A percentile compares a stretch with the other conserved stretches of the same genome.
phyloP scores from a whole-genome alignment of 2,888 invertebrate genomes.

The Limenitis camilla region DNA sequence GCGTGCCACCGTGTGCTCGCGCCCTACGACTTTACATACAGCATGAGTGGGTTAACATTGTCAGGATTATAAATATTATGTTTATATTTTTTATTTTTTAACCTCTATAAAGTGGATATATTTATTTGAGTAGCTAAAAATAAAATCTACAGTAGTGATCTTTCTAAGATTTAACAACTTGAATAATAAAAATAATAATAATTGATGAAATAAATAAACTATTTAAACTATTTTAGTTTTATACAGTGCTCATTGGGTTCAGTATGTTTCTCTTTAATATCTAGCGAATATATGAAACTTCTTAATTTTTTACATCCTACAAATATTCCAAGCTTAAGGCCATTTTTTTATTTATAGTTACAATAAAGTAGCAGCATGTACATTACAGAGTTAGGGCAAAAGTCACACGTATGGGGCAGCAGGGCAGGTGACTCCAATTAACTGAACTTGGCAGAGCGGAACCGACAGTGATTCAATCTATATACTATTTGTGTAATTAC shows the following conservation, averaged over 20 bases:
- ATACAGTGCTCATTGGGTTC: too few species aligned
- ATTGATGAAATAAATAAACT: too few species aligned
- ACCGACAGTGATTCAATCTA: conserved; percentile 56
- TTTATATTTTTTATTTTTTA: neutral
- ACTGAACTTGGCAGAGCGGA: conserved; percentile 50
- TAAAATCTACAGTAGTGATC: too few species aligned
- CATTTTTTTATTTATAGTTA: neutral
- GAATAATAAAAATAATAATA: too few species aligned
- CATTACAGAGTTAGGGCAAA: conserved; percentile 31
- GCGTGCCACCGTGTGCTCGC: conserved; percentile 49
- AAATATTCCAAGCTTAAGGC: too few species aligned
- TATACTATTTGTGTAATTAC: too few species aligned
- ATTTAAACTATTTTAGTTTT: too few species aligned
- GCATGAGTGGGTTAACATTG: conserved; percentile 26
- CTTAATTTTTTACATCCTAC: too few species aligned
- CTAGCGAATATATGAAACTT: too few species aligned
- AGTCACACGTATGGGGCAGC: conserved; percentile 48
- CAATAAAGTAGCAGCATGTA: conserved; percentile 2
- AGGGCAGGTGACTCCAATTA: conserved; percentile 74
- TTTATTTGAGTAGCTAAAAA: too few species aligned
- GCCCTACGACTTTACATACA: conserved; percentile 48
- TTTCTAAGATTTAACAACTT: too few species aligned
- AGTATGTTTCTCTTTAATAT: too few species aligned
- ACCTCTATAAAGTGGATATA: neutral
- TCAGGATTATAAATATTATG: conserved; percentile 15